These are phyloP conservation scores for Strongylocentrotus purpuratus DNA, from an alignment of 35 echinoderm and acorn worm genomes.

Conservation along the genomic window DNA sequence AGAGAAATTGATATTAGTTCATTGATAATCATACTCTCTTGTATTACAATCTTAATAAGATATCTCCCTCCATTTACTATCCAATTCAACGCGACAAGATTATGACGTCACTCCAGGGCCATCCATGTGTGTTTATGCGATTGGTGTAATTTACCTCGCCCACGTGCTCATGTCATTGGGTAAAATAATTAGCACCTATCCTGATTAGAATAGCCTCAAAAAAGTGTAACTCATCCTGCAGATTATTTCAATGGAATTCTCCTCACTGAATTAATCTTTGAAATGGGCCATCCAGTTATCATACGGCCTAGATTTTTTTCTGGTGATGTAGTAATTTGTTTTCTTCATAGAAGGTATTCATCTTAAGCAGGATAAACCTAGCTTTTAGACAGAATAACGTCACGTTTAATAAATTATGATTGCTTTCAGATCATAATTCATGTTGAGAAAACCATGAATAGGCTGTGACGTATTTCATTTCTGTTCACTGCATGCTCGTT, in stretches of 20 bases:
- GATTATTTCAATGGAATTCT: not conserved
- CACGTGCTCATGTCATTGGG: not conserved
- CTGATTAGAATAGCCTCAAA: not conserved
- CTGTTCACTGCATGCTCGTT: not conserved
- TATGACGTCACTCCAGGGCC: conserved; percentile 19
- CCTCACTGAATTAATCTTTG: not conserved
- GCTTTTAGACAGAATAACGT: no score
- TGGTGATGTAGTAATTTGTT: not conserved
- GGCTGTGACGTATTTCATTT: not conserved
- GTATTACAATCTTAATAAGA: not conserved
- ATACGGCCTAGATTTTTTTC: not conserved
- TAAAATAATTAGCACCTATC: conserved; percentile 27
- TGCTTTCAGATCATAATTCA: not conserved
- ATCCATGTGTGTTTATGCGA: conserved; percentile 15
- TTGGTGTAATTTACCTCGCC: conserved; percentile 14
- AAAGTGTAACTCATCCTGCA: not conserved
- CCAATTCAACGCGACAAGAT: not conserved
- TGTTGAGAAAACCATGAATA: not conserved
- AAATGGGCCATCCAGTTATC: not conserved
- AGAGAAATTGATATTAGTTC: not conserved
- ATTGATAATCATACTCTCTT: not conserved
- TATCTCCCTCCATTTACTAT: not conserved
- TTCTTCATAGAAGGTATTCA: no score
- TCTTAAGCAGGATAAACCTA: no score
- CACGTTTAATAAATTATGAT: no score